phyloP scores from a whole-genome alignment of 2,113 vertebrate genomes.

The Apeltes quadracus region DNA sequence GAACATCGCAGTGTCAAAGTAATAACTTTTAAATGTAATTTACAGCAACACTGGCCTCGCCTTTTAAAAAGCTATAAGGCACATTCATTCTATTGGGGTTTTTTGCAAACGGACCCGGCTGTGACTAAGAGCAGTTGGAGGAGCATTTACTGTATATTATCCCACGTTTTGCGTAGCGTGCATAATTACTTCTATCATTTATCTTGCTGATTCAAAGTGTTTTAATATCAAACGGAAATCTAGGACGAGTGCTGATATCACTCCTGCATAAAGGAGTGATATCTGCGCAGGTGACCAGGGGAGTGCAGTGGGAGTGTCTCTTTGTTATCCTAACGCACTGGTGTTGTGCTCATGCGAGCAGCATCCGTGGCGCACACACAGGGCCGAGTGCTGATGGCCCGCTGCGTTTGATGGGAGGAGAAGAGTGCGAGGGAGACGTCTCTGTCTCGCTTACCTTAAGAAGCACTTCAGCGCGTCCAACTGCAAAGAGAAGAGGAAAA shows the following conservation, averaged over 20 bases:
- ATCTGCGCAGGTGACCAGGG: too few species aligned
- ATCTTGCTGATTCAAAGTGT: constrained; percentile 16
- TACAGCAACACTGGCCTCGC: constrained; percentile 50
- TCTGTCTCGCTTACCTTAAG: constrained; percentile 73
- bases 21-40: constrained; percentile 66
- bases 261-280: constrained; percentile 1
- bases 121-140: constrained; percentile 47
- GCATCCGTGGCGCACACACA: constrained; percentile 35
- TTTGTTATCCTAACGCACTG: constrained; percentile 63
- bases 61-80: constrained; percentile 42
- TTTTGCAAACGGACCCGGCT: constrained; percentile 12
- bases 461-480: constrained; percentile 64
- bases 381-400: constrained; percentile 56
- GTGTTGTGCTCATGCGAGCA: constrained; percentile 54
- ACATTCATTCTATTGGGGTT: not conserved
- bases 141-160: constrained; percentile 42
- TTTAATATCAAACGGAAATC: constrained; percentile 15
- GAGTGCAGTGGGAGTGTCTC: constrained; percentile 53
- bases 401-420: constrained; percentile 57
- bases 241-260: constrained; percentile 6
- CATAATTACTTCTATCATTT: constrained; percentile 10
- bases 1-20: constrained; percentile 42
- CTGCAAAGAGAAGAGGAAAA: constrained; percentile 52
- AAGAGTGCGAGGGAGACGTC: constrained; percentile 40
- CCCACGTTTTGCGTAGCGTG: constrained; percentile 11